A percentile compares a stretch with the other conserved stretches of the same genome.
These are phyloP conservation scores for Palythoa caribaeorum DNA, from an alignment of 92 coral and sea anemone species.

Conservation along the genomic window DNA sequence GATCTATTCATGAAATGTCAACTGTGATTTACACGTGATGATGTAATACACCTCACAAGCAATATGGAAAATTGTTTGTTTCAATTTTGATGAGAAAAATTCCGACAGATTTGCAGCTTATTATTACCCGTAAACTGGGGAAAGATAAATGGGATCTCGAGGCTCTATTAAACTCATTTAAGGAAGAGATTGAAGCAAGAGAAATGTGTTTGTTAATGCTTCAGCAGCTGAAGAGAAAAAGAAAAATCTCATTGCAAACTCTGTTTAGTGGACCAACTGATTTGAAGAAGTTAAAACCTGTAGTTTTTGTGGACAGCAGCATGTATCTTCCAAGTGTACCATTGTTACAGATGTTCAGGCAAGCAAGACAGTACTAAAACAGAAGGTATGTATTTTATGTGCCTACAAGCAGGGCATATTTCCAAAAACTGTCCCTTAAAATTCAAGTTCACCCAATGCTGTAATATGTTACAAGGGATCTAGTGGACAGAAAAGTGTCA, in stretches of 20 bases:
- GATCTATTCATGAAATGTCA: too few species aligned
- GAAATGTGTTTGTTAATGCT: constrained; percentile 12
- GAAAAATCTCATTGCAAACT: too few species aligned
- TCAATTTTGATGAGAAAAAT: constrained; percentile 19
- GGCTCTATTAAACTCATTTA: not conserved
- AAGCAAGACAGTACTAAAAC: constrained; percentile 18
- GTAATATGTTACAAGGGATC: constrained; percentile 17
- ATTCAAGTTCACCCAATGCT: not conserved
- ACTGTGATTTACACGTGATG: too few species aligned
- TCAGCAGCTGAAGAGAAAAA: too few species aligned
- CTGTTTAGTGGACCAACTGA: too few species aligned
- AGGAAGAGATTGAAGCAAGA: constrained; percentile 37
- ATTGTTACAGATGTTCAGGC: constrained; percentile 20
- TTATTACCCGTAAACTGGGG: constrained; percentile 27
- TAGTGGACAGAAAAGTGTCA: constrained; percentile 53
- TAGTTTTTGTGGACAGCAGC: constrained; percentile 24
- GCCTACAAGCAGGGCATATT: constrained; percentile 40
- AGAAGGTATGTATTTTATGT: constrained; percentile 41
- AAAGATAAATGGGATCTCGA: constrained; percentile 46
- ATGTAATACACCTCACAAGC: too few species aligned
- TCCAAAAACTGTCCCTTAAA: constrained; percentile 31
- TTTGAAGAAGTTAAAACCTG: not conserved
- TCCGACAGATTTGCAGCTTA: constrained; percentile 28
- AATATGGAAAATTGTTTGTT: too few species aligned
- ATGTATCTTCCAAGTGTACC: constrained; percentile 3